These are phyloP conservation scores for Sarcophaga variegata DNA, from an alignment of 2,888 invertebrate genomes.

Conservation along the genomic window DNA sequence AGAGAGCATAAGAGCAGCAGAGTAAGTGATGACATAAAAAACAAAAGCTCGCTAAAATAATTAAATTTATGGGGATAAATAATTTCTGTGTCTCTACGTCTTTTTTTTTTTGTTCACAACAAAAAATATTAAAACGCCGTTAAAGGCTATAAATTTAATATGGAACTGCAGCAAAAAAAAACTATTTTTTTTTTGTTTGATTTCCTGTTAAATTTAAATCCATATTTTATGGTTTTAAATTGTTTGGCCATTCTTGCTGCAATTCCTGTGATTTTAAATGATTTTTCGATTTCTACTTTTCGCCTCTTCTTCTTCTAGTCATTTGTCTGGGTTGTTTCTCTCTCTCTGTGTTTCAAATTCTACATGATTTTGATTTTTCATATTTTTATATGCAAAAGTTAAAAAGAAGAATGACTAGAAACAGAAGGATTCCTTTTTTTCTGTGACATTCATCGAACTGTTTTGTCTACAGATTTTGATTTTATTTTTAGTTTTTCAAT, in stretches of 20 bases:
- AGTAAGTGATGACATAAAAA: conserved; percentile 62
- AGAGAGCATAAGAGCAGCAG: not conserved
- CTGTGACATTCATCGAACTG: conserved; percentile 31
- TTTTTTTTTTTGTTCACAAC: not conserved
- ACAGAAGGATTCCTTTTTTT: not conserved
- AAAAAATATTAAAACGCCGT: not conserved
- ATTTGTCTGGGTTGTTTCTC: not conserved
- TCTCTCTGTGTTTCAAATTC: conserved; percentile 9
- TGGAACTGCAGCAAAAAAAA: not conserved
- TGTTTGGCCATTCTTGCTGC: not conserved
- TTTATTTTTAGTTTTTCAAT: not conserved
- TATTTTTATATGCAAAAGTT: conserved; percentile 56
- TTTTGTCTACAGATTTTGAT: not conserved
- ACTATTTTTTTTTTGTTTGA: not conserved
- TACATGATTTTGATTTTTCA: conserved; percentile 57
- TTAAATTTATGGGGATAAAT: conserved; percentile 62
- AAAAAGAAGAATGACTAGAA: not conserved
- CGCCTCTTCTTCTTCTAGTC: not conserved
- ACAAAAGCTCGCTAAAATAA: conserved; percentile 53
- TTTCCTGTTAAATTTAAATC: not conserved
- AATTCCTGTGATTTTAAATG: not conserved
- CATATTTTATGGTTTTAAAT: not conserved
- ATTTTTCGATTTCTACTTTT: not conserved
- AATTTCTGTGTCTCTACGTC: not conserved
- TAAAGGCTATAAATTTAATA: conserved; percentile 42